phyloP scores from a whole-genome alignment of 2,888 invertebrate genomes.

The Smittia sp. region DNA sequence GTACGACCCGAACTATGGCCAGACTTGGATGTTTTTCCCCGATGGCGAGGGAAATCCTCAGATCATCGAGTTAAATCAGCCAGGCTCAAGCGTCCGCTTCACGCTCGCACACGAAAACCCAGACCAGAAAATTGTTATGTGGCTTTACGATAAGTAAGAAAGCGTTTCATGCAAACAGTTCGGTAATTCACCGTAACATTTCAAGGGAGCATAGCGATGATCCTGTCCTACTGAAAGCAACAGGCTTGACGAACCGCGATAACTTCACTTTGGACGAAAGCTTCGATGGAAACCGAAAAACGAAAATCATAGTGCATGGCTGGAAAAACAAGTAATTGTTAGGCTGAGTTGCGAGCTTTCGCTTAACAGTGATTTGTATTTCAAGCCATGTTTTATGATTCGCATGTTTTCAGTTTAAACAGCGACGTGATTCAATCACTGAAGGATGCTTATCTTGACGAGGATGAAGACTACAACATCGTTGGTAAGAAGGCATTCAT shows the following conservation, averaged over 20 bases:
- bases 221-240: slow-evolving; percentile 26
- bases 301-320: slow-evolving; percentile 42
- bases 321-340: slow-evolving; percentile 44
- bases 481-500: background rate
- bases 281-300: slow-evolving; percentile 3
- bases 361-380: slow-evolving; percentile 1
- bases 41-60: slow-evolving; percentile 52
- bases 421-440: slow-evolving; percentile 52
- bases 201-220: background rate
- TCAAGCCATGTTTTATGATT: background rate
- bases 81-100: slow-evolving; percentile 45
- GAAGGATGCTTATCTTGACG: slow-evolving; percentile 50
- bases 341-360: background rate
- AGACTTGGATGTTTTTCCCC: slow-evolving; percentile 54
- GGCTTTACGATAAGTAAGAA: slow-evolving; percentile 33
- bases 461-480: slow-evolving; percentile 44
- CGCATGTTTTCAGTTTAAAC: slow-evolving; percentile 47
- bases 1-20: slow-evolving; percentile 48
- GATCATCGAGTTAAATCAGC: slow-evolving; percentile 50
- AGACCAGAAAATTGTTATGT: slow-evolving; percentile 20
- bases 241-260: background rate
- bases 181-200: background rate
- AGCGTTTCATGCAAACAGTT: background rate
- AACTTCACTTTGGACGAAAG: slow-evolving; percentile 7
- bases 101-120: slow-evolving; percentile 44